Evolutionary conservation across 2,113 vertebrate genomes (phyloP), one percentile per base, ranked within the genome.

Genomic region (Trachemys scripta): DNA sequence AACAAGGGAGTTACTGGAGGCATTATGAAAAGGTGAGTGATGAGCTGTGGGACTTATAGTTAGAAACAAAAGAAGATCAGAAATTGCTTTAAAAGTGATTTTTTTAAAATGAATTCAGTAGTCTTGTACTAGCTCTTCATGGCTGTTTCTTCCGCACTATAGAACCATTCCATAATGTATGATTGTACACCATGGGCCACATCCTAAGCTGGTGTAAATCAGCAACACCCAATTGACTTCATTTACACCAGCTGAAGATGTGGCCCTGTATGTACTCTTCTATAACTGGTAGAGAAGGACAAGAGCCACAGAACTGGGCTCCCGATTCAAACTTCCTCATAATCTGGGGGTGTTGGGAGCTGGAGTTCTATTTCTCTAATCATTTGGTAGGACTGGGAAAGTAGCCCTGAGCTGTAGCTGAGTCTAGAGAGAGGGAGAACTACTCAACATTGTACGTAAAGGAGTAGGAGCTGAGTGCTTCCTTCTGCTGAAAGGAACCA

Each of bases 11-110:
- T 54, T 35, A 13, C 50, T 65, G 75, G 38, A 80, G 82, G 51
- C 27, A 87, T 94, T 94, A 42, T 92, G 84, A 88, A 94, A 94
- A 89, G 53, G 79, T 69, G 90, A 85, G 82, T 78, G 54, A 57
- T 87, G 54, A 95, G 31, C 1, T 10, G 57, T 82, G 31, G 0
- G n/a, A 89, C 5, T 83, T 93, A 69, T 84, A 83, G 87, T 94
- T 90, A 94, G 94, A 93, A 97, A 94, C 0, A 85, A 92, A 82
- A 92, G 24, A 5, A 82, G n/a, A 91, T 69, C 5, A 89, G 1
- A 91, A 93, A 53, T 90, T 84, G 19, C n/a, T 85, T 94, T 84
- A 79, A 94, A 91, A 65, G 1, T 54, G 3, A 2, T 90, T 95
- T 50, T 91, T 57, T 0, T 51, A 89, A 84, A 89, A 84, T 42